Evolutionary conservation across 2,113 vertebrate genomes (phyloP).

Genomic region (Dasyprocta punctata): DNA sequence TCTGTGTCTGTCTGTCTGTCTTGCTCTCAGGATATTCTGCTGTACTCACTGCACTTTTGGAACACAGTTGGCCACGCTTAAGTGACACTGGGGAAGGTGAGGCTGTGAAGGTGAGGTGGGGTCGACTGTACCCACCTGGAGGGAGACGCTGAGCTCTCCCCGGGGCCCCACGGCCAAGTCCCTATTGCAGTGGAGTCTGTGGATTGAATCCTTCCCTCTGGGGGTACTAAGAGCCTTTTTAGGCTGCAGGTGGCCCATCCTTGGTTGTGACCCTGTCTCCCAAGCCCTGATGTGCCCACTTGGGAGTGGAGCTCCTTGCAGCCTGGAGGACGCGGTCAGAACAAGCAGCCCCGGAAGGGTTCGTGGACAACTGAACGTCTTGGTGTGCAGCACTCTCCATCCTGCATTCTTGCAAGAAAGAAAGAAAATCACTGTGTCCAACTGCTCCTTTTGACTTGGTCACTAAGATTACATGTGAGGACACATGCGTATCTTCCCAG

Average conservation of each 20-base stretch:
- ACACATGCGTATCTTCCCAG: not conserved
- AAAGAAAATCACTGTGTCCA: not conserved
- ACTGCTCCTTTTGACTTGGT: not conserved
- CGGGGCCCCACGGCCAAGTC: not conserved
- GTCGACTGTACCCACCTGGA: fast-evolving
- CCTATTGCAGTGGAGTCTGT: not conserved
- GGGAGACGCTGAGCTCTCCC: not conserved
- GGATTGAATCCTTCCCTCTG: not conserved
- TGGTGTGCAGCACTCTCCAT: not conserved
- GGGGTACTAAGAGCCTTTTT: not conserved
- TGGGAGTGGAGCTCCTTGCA: too few relatives aligned
- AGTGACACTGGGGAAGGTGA: not conserved
- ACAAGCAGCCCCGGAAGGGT: not conserved
- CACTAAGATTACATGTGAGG: too few relatives aligned
- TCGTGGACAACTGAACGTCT: fast-evolving
- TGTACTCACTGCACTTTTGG: not conserved
- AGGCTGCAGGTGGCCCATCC: fast-evolving
- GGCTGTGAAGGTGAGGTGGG: too few relatives aligned
- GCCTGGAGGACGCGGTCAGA: not conserved
- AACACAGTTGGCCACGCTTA: not conserved
- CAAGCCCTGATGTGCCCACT: too few relatives aligned
- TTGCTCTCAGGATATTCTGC: not conserved
- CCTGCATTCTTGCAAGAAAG: fast-evolving
- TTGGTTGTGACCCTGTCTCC: too few relatives aligned
- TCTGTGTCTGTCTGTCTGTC: not conserved